Base-by-base conservation (phyloP, 1,140 invertebrate genomes). In the Magallana ariakensis region DNA sequence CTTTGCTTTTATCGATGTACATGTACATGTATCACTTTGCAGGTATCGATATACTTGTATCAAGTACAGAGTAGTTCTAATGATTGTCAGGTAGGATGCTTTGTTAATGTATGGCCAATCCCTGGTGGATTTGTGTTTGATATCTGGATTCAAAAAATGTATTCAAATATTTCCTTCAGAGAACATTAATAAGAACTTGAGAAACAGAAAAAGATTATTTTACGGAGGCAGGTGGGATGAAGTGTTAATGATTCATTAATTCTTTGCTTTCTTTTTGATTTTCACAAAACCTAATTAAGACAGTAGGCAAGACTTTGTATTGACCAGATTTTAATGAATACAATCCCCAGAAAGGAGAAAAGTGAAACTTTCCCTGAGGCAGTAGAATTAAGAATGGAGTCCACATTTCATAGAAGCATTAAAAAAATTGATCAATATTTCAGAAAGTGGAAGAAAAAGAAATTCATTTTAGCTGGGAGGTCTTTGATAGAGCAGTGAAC, bases 381-480 rank as follows among this genome's bases (percentile, higher is more conserved):
- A 10, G 19, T 26, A 11, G 22, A 33, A 11, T 3, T 13, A 26
- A 75, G 33, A 22, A 75, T 33, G 22, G 9, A 26, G 5, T 62
- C 8, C 16, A n/a, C 16, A 19, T 75, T 75, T 33, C 22, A 75
- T 22, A 26, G 66, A 75, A 26, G 22, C 66, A 75, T 75, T 75
- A 19, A 75, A 75, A n/a, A 75, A 75, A 75, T 33, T 9, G 66
- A 75, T 75, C 66, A 75, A 75, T 75, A 75, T 26, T 75, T 75
- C 22, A 75, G 22, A 9, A 33, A 75, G 66, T 26, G 22, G 22
- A 11, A 26, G 22, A 9, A 22, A 22, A 22, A 70, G 33, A 70
- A 75, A 33, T 75, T 11, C 26, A 9, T 75, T 8, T 5, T 11
- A 26, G 22, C 19, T 26, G 9, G 10, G 9, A 75, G 66, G 66